Evolutionary conservation across 2,888 invertebrate species (phyloP).

Genomic region (Exephanes ischioxanthus): DNA sequence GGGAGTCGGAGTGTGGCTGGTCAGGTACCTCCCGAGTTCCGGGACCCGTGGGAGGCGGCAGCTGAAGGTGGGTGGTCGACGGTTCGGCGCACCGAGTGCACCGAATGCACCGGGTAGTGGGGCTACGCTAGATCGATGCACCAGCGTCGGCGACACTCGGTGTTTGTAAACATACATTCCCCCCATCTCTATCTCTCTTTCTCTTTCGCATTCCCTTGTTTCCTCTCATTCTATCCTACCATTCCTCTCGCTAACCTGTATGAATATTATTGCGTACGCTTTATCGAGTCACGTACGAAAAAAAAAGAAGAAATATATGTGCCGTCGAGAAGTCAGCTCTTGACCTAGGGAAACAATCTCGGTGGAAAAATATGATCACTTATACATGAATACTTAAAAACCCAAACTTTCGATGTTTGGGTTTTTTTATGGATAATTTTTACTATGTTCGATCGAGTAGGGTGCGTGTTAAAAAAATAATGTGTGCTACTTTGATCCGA

Average conservation of each 20-base stretch:
- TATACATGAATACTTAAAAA: not conserved
- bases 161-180: conserved; percentile 51
- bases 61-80: conserved; percentile 44
- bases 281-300: conserved; percentile 9
- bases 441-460: not conserved
- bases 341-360: not conserved
- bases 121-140: conserved; percentile 57
- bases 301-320: not conserved
- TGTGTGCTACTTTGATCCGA: not conserved
- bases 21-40: conserved; percentile 39
- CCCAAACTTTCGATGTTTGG: not conserved
- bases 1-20: not conserved
- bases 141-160: conserved; percentile 43
- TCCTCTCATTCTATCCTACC: conserved; percentile 23
- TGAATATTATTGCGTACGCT: conserved; percentile 15
- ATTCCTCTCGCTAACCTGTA: conserved; percentile 12
- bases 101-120: conserved; percentile 59
- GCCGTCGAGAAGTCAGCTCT: not conserved
- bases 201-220: conserved; percentile 18
- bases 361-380: not conserved
- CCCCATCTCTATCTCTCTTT: not conserved
- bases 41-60: conserved; percentile 32
- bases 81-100: conserved; percentile 49
- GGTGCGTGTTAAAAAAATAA: not conserved
- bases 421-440: not conserved